phyloP scores from a whole-genome alignment of 2,888 invertebrate species.

The Protonemura montana region DNA sequence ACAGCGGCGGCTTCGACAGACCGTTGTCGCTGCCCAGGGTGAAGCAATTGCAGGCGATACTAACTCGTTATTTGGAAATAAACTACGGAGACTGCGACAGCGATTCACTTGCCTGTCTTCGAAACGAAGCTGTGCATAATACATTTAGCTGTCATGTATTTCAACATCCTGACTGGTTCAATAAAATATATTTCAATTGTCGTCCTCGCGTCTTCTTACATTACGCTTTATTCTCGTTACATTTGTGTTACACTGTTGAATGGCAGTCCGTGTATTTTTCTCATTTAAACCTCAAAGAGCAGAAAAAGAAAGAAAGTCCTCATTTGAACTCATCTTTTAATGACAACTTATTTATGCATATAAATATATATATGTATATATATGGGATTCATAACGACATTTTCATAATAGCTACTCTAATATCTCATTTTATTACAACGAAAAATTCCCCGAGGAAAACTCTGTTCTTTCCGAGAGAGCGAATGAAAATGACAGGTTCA shows the following conservation, averaged over 20 bases:
- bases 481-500: slow-evolving; percentile 28
- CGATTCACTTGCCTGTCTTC: neutral
- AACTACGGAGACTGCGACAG: neutral
- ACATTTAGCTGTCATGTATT: slow-evolving; percentile 7
- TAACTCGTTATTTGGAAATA: neutral
- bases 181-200: neutral
- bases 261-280: neutral
- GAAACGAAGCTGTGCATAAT: neutral
- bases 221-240: neutral
- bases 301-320: neutral
- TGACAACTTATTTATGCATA: slow-evolving; percentile 5
- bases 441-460: neutral
- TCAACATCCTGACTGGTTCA: neutral
- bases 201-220: neutral
- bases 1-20: neutral
- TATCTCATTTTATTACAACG: neutral
- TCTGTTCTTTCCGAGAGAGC: neutral
- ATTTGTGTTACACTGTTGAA: neutral
- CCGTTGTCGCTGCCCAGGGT: neutral
- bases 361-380: too few relatives aligned
- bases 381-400: neutral
- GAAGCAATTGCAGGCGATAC: neutral
- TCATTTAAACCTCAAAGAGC: neutral
- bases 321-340: neutral
- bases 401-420: neutral